Base-by-base conservation (phyloP, 2,797 vertebrate species). In the Picus viridis region DNA sequence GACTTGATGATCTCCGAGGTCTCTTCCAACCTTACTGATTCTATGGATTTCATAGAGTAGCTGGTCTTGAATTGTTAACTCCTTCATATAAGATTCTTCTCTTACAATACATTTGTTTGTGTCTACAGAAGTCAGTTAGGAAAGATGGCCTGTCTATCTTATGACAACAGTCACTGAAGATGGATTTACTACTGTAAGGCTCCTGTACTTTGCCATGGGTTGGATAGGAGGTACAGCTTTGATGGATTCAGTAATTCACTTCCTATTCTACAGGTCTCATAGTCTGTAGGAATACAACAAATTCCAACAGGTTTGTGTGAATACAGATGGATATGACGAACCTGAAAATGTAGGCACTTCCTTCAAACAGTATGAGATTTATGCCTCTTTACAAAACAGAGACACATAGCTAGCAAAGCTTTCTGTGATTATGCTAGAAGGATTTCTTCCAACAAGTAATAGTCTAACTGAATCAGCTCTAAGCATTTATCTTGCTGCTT, bases 401-500 rank as follows among this genome's bases (percentile, higher is more conserved):
- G 51, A 6, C 62, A 61, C 30, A 36, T 4, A 73, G 32, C 30
- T 53, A 65, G 73, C 41, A 87, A 89, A 87, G 58, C 59, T 65
- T 62, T 45, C 70, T 63, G 47, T 45, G 72, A 62, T 72, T 34
- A 90, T 24, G 51, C 26, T 83, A 53, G 27, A 75, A 58, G 49
- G 43, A 88, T 83, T 93, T 89, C 81, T 63, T 73, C 45, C 32
- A 85, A 39, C 32, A 64, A 74, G 75, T 4, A 86, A n/a, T 5
- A 82, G 29, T 45, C 39, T 67, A 30, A 74, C 56, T 75, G 36
- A 53, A 91, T 39, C 70, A 83, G 70, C 30, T 45, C 23, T 41
- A 75, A 89, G 39, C 15, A 63, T 85, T 81, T 91, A 68, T 65
- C 82, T 87, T 85, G 36, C 63, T 89, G 63, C 43, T 91, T 81